Evolutionary conservation across 2,113 vertebrate species (phyloP).

Genomic region (Eupsittula cactorum): DNA sequence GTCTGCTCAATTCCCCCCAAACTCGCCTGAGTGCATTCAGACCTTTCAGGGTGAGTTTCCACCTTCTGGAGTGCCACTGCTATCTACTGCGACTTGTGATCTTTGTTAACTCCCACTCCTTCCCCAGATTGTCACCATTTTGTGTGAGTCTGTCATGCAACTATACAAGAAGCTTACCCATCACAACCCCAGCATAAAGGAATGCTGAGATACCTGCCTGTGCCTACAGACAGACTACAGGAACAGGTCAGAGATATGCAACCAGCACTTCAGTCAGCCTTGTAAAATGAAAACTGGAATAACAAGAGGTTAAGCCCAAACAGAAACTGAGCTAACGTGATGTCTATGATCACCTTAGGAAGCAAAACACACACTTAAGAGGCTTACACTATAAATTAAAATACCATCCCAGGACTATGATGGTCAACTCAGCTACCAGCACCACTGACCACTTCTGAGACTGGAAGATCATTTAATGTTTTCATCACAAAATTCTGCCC

Average conservation of each 20-base stretch:
- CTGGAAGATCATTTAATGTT: neutral
- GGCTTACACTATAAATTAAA: neutral
- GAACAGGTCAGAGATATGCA: neutral
- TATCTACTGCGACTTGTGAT: neutral
- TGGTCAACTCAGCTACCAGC: neutral
- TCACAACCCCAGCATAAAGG: neutral
- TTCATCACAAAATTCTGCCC: neutral
- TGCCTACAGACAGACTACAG: neutral
- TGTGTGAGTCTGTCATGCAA: neutral
- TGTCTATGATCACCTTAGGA: neutral
- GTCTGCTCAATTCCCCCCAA: neutral
- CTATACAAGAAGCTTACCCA: neutral
- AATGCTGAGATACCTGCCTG: neutral
- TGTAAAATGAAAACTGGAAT: neutral
- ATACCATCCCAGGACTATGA: neutral
- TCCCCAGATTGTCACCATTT: neutral
- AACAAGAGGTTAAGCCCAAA: neutral
- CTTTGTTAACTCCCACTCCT: neutral
- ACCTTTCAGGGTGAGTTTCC: neutral
- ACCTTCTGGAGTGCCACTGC: constrained; percentile 3
- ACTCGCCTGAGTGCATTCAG: neutral
- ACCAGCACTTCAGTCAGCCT: neutral
- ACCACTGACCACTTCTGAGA: neutral
- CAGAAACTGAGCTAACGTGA: neutral
- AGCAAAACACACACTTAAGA: neutral